Evolutionary conservation across 2,113 vertebrate species (phyloP).

Genomic region (Scartelaos histophorus): DNA sequence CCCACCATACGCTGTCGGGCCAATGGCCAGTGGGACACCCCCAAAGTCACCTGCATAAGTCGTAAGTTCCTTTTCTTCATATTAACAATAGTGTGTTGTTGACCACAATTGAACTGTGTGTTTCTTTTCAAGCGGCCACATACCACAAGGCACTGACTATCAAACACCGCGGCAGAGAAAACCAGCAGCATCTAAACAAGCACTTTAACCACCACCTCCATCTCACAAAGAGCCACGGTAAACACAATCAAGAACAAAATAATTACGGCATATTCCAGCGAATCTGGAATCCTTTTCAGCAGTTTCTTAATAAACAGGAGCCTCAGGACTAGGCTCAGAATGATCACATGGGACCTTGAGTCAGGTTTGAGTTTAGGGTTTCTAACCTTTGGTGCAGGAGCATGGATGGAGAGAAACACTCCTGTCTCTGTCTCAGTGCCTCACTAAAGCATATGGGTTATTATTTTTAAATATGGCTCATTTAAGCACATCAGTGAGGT

Average conservation of each 20-base stretch:
- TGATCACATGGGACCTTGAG: constrained; percentile 30
- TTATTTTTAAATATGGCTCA: not conserved
- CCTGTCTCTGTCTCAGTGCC: constrained; percentile 28
- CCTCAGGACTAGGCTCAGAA: not conserved
- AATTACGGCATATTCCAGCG: constrained; percentile 9
- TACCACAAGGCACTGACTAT: constrained; percentile 85
- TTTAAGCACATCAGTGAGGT: constrained; percentile 10
- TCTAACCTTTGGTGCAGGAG: constrained; percentile 1
- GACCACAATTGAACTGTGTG: constrained; percentile 3
- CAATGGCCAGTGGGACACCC: constrained; percentile 89
- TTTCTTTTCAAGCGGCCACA: constrained; percentile 81
- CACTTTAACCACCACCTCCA: constrained; percentile 26
- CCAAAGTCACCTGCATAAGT: constrained; percentile 90
- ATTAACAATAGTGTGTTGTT: not conserved
- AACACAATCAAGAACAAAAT: constrained; percentile 2
- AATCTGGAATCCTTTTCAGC: constrained; percentile 7
- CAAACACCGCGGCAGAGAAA: constrained; percentile 79
- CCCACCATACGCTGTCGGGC: constrained; percentile 89
- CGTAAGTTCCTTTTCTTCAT: constrained; percentile 78
- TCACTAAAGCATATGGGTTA: constrained; percentile 13
- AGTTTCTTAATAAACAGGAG: constrained; percentile 38
- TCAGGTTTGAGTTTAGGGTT: not conserved
- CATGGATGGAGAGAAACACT: constrained; percentile 19
- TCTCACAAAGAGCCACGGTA: constrained; percentile 5
- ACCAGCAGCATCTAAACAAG: constrained; percentile 71